Evolutionary conservation across 2,113 vertebrate species (phyloP).

Genomic region (Saimiri boliviensis): DNA sequence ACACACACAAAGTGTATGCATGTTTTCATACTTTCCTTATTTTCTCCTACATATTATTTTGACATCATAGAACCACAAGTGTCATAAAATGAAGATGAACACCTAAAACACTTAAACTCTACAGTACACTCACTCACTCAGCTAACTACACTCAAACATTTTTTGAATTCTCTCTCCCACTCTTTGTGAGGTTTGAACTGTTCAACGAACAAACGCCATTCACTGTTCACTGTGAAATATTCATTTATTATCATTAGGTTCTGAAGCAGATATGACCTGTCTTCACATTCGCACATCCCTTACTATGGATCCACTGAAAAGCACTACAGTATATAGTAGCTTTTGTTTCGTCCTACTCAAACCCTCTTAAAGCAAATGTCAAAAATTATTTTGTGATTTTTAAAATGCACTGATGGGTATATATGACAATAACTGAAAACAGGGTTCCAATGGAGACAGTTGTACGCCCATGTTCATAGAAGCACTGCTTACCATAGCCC

Average conservation of each 20-base stretch:
- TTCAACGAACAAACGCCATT: constrained; percentile 26
- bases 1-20: not conserved
- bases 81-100: not conserved
- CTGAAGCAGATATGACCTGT: not conserved
- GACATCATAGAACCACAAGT: not conserved
- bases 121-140: not conserved
- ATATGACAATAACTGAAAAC: not conserved
- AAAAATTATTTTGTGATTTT: not conserved
- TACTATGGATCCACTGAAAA: constrained; percentile 6
- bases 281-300: not conserved
- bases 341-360: not conserved
- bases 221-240: constrained; percentile 19
- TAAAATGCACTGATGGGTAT: not conserved
- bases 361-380: constrained; percentile 3
- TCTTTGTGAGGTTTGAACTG: constrained; percentile 30
- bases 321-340: not conserved
- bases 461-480: not conserved
- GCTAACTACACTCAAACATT: not conserved
- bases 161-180: not conserved
- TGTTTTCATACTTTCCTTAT: not conserved
- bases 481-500: not conserved
- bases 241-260: not conserved
- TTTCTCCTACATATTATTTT: not conserved
- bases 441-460: not conserved
- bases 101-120: not conserved